A percentile compares a stretch with the other conserved stretches of the same genome.
phyloP scores from a whole-genome alignment of 2,888 invertebrate genomes.

The Acleris literana region DNA sequence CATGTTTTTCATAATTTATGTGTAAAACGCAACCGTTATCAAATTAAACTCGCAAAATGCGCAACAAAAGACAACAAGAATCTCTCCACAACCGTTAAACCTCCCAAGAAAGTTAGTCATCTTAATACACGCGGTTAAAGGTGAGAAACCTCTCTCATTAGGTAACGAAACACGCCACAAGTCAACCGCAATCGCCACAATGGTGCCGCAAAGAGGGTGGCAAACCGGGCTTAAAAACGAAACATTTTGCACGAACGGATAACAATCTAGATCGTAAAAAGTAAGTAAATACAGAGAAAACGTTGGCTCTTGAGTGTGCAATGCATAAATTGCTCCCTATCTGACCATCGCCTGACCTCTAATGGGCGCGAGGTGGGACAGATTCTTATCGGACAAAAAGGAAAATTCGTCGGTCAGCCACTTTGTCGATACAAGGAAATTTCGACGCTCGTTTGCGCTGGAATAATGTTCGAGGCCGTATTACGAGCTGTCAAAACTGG shows the following conservation, averaged over 20 bases:
- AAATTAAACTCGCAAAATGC: background rate
- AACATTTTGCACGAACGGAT: slow-evolving; percentile 65
- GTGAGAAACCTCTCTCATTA: slow-evolving; percentile 34
- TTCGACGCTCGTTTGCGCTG: slow-evolving; percentile 66
- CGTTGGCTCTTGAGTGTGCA: slow-evolving; percentile 65
- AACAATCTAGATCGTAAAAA: slow-evolving; percentile 68
- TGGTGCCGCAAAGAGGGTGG: slow-evolving; percentile 42
- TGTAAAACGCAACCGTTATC: too few species aligned
- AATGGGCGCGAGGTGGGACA: slow-evolving; percentile 77
- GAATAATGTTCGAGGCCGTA: slow-evolving; percentile 50
- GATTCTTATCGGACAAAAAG: slow-evolving; percentile 76
- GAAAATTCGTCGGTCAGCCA: slow-evolving; percentile 63
- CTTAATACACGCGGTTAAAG: slow-evolving; percentile 1
- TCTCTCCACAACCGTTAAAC: background rate
- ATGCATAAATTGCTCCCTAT: slow-evolving; percentile 78
- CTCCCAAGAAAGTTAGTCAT: background rate
- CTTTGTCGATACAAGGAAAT: slow-evolving; percentile 75
- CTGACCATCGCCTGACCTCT: slow-evolving; percentile 77
- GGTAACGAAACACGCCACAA: slow-evolving; percentile 29
- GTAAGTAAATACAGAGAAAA: slow-evolving; percentile 66
- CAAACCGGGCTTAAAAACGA: slow-evolving; percentile 43
- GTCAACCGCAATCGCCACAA: slow-evolving; percentile 37
- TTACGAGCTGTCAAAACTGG: slow-evolving; percentile 12
- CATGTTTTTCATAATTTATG: too few species aligned
- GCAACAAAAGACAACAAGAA: background rate